Percentiles rank a stretch among this genome's conserved stretches.
Evolutionary conservation across 2,113 vertebrate genomes (phyloP).

Genomic region (Vicugna pacos): DNA sequence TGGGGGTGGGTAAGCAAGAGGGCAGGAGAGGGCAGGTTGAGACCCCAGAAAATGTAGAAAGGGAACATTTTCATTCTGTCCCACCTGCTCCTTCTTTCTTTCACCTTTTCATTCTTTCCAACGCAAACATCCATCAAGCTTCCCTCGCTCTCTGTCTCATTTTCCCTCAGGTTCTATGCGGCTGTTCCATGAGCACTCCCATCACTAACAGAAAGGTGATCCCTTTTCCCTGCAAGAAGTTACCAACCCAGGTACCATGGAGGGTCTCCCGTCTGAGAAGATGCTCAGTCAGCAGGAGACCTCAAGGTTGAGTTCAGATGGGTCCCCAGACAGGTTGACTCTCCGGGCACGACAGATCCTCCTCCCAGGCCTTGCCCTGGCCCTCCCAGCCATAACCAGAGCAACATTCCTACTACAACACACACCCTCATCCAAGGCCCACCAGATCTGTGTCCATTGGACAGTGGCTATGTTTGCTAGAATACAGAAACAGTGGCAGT

Average conservation of each 20-base stretch:
- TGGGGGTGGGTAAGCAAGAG: background rate
- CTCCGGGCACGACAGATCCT: slow-evolving; percentile 94
- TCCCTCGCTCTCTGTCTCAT: background rate
- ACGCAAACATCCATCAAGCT: background rate
- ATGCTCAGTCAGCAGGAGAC: slow-evolving; percentile 92
- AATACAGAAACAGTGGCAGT: background rate
- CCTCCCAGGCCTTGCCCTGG: slow-evolving; percentile 86
- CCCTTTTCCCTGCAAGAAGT: slow-evolving; percentile 92
- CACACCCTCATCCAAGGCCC: background rate
- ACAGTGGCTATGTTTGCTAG: background rate
- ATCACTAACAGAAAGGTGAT: slow-evolving; percentile 92
- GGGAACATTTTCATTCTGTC: background rate
- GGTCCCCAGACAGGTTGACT: slow-evolving; percentile 94
- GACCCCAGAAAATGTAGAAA: background rate
- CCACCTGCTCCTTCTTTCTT: background rate
- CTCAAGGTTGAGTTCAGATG: slow-evolving; percentile 94
- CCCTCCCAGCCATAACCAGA: background rate
- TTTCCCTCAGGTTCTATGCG: slow-evolving; percentile 90
- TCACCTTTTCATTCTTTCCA: background rate
- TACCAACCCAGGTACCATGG: slow-evolving; percentile 93
- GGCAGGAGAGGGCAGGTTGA: background rate
- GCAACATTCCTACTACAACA: background rate
- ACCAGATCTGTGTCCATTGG: background rate
- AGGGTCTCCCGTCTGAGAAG: slow-evolving; percentile 94
- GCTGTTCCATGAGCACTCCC: slow-evolving; percentile 93